Percentiles rank a stretch among this genome's conserved stretches.
These are phyloP conservation scores for Melinaea marsaeus DNA, from an alignment of 2,888 invertebrate species.

Conservation along the genomic window DNA sequence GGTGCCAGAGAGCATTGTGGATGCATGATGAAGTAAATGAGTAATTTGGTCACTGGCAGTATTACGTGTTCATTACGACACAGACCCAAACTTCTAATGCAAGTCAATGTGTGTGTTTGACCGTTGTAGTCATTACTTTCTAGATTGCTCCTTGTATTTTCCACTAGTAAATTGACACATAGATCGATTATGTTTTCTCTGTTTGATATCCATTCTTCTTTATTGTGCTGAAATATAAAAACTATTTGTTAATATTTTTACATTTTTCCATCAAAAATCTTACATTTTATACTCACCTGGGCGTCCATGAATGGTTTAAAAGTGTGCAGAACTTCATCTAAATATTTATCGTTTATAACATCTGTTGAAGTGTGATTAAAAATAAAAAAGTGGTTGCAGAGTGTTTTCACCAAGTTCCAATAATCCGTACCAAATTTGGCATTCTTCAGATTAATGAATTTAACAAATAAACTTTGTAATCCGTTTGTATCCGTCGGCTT, in stretches of 20 bases:
- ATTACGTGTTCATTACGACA: slow-evolving; percentile 57
- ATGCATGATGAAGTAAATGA: slow-evolving; percentile 80
- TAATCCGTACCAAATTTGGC: slow-evolving; percentile 46
- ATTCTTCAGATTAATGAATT: slow-evolving; percentile 61
- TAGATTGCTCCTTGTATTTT: slow-evolving; percentile 68
- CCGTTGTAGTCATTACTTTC: slow-evolving; percentile 70
- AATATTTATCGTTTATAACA: slow-evolving; percentile 51
- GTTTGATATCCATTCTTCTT: slow-evolving; percentile 45
- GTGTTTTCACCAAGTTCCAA: slow-evolving; percentile 50
- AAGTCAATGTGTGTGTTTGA: slow-evolving; percentile 75
- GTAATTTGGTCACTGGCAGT: slow-evolving; percentile 69
- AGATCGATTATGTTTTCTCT: slow-evolving; percentile 56
- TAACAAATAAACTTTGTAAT: slow-evolving; percentile 51
- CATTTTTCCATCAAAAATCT: not conserved
- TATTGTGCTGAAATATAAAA: slow-evolving; percentile 44
- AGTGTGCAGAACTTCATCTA: slow-evolving; percentile 48
- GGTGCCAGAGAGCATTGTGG: slow-evolving; percentile 77
- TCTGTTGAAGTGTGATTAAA: slow-evolving; percentile 50
- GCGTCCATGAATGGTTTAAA: slow-evolving; percentile 49
- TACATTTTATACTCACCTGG: slow-evolving; percentile 37
- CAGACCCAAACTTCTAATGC: slow-evolving; percentile 73
- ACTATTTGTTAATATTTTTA: not conserved
- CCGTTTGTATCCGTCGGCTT: slow-evolving; percentile 44
- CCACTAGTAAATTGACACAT: slow-evolving; percentile 65
- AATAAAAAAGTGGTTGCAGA: slow-evolving; percentile 63